Conservation (phyloP, 1,140 invertebrate species). For the Euwallacea similis region DNA sequence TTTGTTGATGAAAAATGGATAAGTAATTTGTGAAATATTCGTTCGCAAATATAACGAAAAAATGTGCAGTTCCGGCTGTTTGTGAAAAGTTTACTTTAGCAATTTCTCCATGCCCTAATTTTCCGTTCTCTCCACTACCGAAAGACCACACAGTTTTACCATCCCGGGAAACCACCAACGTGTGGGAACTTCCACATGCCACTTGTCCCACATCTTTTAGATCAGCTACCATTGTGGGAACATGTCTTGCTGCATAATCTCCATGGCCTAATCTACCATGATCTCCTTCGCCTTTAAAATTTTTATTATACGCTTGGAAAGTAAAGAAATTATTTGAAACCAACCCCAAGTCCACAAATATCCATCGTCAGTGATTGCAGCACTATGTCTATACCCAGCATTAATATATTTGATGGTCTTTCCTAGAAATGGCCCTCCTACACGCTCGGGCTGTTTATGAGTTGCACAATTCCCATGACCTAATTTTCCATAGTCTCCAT, state of each 20-base stretch:
- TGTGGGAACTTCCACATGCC: slow-evolving; percentile 67
- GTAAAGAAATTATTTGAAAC: background rate
- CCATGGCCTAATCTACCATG: slow-evolving; percentile 65
- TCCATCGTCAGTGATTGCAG: slow-evolving; percentile 61
- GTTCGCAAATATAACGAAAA: no score
- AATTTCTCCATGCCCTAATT: slow-evolving; percentile 65
- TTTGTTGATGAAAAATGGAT: background rate
- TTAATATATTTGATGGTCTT: slow-evolving; percentile 60
- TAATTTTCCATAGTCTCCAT: slow-evolving; percentile 96
- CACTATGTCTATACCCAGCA: slow-evolving; percentile 67
- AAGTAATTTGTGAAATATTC: no score
- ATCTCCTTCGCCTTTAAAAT: slow-evolving; percentile 60
- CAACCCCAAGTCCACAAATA: slow-evolving; percentile 61
- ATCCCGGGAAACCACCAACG: slow-evolving; percentile 64
- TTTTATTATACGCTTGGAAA: background rate
- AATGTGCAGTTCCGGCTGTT: no score
- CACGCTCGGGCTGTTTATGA: slow-evolving; percentile 61
- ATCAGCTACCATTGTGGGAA: slow-evolving; percentile 63
- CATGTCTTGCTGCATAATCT: slow-evolving; percentile 58
- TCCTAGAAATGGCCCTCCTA: slow-evolving; percentile 56
- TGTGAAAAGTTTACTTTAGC: slow-evolving; percentile 45
- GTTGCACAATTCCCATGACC: slow-evolving; percentile 66
- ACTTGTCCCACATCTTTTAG: slow-evolving; percentile 63
- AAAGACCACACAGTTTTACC: slow-evolving; percentile 69
- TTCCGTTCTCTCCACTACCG: slow-evolving; percentile 64